These are phyloP conservation scores for Zelleria hepariella DNA, from an alignment of 2,888 invertebrate species.

Conservation along the genomic window DNA sequence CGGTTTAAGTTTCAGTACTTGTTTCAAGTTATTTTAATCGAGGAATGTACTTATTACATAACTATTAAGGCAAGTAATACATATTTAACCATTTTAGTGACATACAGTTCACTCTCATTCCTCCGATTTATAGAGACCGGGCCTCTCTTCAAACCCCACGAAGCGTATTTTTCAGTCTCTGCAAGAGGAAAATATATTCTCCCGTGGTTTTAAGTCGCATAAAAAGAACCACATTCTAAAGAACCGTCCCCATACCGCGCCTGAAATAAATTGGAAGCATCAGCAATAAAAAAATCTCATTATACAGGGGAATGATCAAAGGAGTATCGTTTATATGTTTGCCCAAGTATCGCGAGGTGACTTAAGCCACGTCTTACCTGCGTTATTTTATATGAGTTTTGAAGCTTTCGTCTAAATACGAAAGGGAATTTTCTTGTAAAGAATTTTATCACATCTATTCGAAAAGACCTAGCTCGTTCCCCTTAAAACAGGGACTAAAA, in stretches of 20 bases:
- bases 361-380: background rate
- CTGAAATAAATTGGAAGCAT: background rate
- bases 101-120: background rate
- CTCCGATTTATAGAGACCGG: background rate
- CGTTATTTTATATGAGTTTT: background rate
- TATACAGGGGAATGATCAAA: background rate
- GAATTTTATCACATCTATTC: too few species aligned
- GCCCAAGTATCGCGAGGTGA: background rate
- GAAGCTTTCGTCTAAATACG: too few species aligned
- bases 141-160: background rate
- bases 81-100: background rate
- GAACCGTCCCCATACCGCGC: background rate
- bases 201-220: background rate
- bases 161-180: background rate
- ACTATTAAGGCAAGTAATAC: too few species aligned
- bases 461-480: too few species aligned
- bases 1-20: too few species aligned
- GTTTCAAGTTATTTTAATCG: too few species aligned
- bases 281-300: background rate
- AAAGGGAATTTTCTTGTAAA: constrained; percentile 17
- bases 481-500: too few species aligned
- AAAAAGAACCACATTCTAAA: background rate
- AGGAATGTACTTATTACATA: too few species aligned
- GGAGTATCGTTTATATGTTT: background rate
- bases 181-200: background rate